Percentiles rank a stretch among this genome's conserved stretches.
Conservation (phyloP, 2,113 vertebrate species). For the Danionella cerebrum region DNA sequence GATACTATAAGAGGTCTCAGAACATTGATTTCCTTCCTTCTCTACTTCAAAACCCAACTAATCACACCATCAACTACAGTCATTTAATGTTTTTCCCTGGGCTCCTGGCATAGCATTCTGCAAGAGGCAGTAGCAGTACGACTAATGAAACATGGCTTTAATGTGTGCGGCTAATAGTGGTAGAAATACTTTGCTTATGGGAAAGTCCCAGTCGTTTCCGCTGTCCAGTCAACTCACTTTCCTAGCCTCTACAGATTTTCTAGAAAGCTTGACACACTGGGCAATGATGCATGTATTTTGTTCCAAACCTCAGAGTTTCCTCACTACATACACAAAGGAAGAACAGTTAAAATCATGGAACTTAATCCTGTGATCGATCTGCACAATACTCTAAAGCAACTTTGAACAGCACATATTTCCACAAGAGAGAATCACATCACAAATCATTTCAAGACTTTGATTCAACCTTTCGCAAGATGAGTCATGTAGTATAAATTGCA, state of each 20-base stretch:
- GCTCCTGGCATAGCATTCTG: constrained; percentile 3
- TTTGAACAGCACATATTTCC: background rate
- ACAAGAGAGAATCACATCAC: background rate
- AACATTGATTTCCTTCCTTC: constrained; percentile 4
- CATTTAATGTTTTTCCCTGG: constrained; percentile 7
- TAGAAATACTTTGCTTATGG: constrained; percentile 18
- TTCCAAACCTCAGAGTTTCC: background rate
- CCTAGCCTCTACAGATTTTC: constrained; percentile 14
- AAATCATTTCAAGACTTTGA: background rate
- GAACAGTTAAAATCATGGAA: background rate
- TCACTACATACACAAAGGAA: background rate
- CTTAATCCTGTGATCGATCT: background rate
- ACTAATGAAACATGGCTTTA: constrained; percentile 30
- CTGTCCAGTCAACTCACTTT: constrained; percentile 18
- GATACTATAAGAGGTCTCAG: constrained; percentile 12
- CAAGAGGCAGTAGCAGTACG: background rate
- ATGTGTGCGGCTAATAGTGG: constrained; percentile 8
- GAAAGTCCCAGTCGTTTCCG: constrained; percentile 32
- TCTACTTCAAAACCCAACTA: constrained; percentile 29
- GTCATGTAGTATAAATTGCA: too few species aligned
- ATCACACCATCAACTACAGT: constrained; percentile 14
- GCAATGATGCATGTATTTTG: background rate
- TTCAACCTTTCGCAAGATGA: too few species aligned
- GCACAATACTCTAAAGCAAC: background rate
- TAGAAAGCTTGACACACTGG: background rate